Percentiles rank a stretch among this genome's conserved stretches.
Evolutionary conservation across 2,797 vertebrate genomes (phyloP).

Genomic region (Syncerus caffer): DNA sequence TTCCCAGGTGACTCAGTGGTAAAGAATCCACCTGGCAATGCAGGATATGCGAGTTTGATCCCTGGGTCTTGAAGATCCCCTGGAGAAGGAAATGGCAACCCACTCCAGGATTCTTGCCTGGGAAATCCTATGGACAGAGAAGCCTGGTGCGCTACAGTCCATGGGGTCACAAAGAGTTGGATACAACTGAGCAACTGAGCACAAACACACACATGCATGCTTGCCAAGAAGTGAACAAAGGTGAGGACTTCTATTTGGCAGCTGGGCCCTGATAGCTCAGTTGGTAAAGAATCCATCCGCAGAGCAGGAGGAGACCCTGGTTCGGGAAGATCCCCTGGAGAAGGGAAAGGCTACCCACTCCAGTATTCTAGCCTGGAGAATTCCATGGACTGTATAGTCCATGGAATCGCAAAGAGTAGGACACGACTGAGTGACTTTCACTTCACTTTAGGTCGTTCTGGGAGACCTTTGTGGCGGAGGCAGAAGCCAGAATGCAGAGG

Average conservation of each 20-base stretch:
- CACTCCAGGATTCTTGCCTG: not conserved
- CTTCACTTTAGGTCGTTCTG: not conserved
- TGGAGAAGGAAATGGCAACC: not conserved
- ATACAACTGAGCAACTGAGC: not conserved
- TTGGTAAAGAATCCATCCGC: not conserved
- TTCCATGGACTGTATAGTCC: not conserved
- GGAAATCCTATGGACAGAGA: not conserved
- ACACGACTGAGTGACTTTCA: not conserved
- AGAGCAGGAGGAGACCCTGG: not conserved
- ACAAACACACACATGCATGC: not conserved
- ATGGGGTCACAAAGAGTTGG: not conserved
- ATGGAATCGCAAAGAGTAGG: not conserved
- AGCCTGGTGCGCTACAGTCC: not conserved
- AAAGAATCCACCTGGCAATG: not conserved
- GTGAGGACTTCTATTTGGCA: not conserved
- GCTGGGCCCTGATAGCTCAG: not conserved
- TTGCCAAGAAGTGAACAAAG: constrained; percentile 10
- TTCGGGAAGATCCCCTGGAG: not conserved
- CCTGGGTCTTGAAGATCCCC: not conserved
- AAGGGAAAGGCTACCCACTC: not conserved
- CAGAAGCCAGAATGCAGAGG: not conserved
- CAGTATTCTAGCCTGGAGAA: not conserved
- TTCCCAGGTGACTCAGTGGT: not conserved
- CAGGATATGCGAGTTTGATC: not conserved
- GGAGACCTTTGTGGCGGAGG: not conserved